phyloP scores from a whole-genome alignment of 2,797 vertebrate genomes.

The Thalassophryne amazonica region DNA sequence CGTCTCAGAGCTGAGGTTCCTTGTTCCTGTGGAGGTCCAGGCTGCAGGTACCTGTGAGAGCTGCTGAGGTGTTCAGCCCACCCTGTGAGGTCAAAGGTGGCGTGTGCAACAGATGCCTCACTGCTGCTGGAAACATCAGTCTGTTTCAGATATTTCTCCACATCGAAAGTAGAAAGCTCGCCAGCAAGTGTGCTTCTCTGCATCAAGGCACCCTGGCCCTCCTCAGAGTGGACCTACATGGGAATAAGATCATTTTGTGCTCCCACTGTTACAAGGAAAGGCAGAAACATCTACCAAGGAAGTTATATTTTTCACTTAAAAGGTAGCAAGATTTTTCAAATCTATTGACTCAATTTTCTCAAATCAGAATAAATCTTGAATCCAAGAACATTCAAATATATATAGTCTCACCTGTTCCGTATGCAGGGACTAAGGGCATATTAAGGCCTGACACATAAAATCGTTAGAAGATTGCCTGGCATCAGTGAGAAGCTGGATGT shows the following conservation, averaged over 20 bases:
- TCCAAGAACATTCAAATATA: too few species aligned
- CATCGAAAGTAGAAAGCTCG: slow-evolving; percentile 80
- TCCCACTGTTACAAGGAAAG: too few species aligned
- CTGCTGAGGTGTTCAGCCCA: slow-evolving; percentile 48
- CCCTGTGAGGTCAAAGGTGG: slow-evolving; percentile 67
- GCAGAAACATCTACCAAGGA: too few species aligned
- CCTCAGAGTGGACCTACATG: slow-evolving; percentile 9
- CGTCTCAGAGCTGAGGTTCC: not conserved
- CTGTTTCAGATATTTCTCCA: slow-evolving; percentile 90
- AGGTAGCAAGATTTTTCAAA: too few species aligned
- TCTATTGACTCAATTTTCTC: too few species aligned
- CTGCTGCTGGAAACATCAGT: slow-evolving; percentile 68
- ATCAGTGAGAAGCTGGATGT: too few species aligned
- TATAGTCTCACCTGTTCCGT: too few species aligned
- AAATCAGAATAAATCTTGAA: too few species aligned
- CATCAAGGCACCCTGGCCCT: slow-evolving; percentile 36
- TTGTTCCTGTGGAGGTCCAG: slow-evolving; percentile 13
- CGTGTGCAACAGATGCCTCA: slow-evolving; percentile 64
- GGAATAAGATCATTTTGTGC: not conserved
- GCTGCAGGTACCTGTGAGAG: slow-evolving; percentile 38
- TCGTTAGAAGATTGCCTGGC: too few species aligned
- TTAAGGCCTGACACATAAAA: too few species aligned
- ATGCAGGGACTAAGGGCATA: too few species aligned
- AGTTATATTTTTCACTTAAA: too few species aligned
- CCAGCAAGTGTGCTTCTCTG: slow-evolving; percentile 66